These are phyloP conservation scores for Ichneumoninae sp. DNA, from an alignment of 2,888 invertebrate genomes.

Conservation along the genomic window DNA sequence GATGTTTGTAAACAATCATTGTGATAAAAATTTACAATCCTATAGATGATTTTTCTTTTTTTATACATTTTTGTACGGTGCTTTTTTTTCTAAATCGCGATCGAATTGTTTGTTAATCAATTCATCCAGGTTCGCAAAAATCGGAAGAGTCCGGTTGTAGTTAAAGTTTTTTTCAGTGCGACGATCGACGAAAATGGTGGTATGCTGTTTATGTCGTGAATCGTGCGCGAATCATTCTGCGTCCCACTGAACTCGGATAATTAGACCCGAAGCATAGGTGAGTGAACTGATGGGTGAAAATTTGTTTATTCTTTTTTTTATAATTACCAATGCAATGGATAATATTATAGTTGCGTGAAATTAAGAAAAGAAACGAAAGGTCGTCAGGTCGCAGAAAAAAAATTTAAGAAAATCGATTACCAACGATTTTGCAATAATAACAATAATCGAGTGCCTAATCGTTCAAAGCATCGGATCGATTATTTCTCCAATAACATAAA, in stretches of 20 bases:
- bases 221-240: conserved; percentile 47
- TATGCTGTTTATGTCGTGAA: conserved; percentile 48
- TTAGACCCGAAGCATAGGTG: conserved; percentile 58
- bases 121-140: not conserved
- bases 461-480: conserved; percentile 39
- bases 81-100: conserved; percentile 14
- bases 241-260: conserved; percentile 56
- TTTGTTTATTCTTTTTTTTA: conserved; percentile 11
- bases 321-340: not conserved
- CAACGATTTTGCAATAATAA: conserved; percentile 22
- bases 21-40: conserved; percentile 1
- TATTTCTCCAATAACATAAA: conserved; percentile 43
- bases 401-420: conserved; percentile 12
- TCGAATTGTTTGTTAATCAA: not conserved
- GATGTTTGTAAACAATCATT: conserved; percentile 41
- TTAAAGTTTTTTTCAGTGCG: conserved; percentile 48
- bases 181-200: conserved; percentile 22
- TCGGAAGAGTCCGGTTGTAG: conserved; percentile 22
- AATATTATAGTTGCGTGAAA: not conserved
- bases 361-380: not conserved
- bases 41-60: conserved; percentile 28
- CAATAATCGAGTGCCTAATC: conserved; percentile 40
- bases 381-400: not conserved
- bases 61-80: conserved; percentile 27
- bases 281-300: conserved; percentile 19